Percentiles rank a stretch among this genome's conserved stretches.
These are phyloP conservation scores for Beris morrisii DNA, from an alignment of 2,888 invertebrate species.

Conservation along the genomic window DNA sequence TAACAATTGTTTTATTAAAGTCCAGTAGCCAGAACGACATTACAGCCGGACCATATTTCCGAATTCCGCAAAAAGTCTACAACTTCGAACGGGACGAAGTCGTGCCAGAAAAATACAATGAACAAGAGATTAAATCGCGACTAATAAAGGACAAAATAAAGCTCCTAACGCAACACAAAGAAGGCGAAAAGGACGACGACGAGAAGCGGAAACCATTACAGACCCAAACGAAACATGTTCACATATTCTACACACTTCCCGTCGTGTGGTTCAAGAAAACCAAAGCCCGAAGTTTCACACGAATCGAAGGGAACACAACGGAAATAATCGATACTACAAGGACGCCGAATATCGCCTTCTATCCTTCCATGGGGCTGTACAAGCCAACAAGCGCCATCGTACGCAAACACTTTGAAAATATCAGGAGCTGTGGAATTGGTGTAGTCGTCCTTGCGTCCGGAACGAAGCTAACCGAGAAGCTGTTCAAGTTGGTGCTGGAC, in stretches of 20 bases:
- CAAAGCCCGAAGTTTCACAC: not conserved
- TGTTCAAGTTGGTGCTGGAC: conserved; percentile 54
- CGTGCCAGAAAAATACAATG: conserved; percentile 55
- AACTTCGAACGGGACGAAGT: conserved; percentile 46
- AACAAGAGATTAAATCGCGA: conserved; percentile 52
- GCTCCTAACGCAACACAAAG: conserved; percentile 46
- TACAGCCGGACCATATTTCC: conserved; percentile 25
- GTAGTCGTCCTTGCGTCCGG: conserved; percentile 63
- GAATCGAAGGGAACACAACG: not conserved
- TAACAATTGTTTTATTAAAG: conserved; percentile 51
- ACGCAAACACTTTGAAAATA: conserved; percentile 63
- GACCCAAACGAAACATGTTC: conserved; percentile 48
- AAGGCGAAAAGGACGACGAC: conserved; percentile 41
- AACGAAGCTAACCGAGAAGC: conserved; percentile 56
- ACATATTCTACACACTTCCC: conserved; percentile 54
- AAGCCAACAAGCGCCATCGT: conserved; percentile 54
- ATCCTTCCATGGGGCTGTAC: conserved; percentile 52
- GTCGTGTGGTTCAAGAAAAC: conserved; percentile 50
- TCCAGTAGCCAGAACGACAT: conserved; percentile 38
- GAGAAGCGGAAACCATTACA: conserved; percentile 17
- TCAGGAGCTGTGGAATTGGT: conserved; percentile 63
- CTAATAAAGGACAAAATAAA: conserved; percentile 53
- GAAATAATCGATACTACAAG: not conserved
- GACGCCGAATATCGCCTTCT: conserved; percentile 49
- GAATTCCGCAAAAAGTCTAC: conserved; percentile 41